Percentiles rank a stretch among this genome's conserved stretches.
Conservation (phyloP, 2,797 vertebrate species). For the Eupleurogrammus muticus region DNA sequence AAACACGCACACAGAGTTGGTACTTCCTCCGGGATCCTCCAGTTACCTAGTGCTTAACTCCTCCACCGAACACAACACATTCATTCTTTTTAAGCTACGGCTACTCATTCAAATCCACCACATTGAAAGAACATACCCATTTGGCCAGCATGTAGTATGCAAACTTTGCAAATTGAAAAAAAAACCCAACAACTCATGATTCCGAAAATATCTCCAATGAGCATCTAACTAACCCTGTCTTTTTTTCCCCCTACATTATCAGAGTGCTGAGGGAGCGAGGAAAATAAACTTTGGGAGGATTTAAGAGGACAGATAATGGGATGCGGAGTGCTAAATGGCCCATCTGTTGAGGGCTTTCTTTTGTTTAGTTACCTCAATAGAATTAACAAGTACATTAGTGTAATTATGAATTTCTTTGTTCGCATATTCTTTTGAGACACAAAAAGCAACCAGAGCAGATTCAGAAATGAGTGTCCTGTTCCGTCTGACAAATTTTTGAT, state of each 20-base stretch:
- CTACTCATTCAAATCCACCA: too few species aligned
- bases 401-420: slow-evolving; percentile 18
- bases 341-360: background rate
- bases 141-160: too few species aligned
- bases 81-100: slow-evolving; percentile 36
- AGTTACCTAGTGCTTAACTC: slow-evolving; percentile 46
- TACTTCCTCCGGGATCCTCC: slow-evolving; percentile 41
- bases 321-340: slow-evolving; percentile 29
- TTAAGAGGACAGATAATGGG: slow-evolving; percentile 24
- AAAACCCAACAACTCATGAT: too few species aligned
- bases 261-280: background rate
- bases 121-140: too few species aligned
- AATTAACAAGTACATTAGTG: background rate
- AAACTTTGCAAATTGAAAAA: too few species aligned
- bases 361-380: background rate
- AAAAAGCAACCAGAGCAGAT: background rate
- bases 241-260: background rate
- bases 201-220: too few species aligned
- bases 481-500: background rate
- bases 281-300: slow-evolving; percentile 13
- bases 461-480: background rate
- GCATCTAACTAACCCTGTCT: background rate
- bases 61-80: slow-evolving; percentile 40
- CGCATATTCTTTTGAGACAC: background rate
- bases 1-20: slow-evolving; percentile 16